Evolutionary conservation across 2,113 vertebrate genomes (phyloP).

Genomic region (Pollimyrus isidori): DNA sequence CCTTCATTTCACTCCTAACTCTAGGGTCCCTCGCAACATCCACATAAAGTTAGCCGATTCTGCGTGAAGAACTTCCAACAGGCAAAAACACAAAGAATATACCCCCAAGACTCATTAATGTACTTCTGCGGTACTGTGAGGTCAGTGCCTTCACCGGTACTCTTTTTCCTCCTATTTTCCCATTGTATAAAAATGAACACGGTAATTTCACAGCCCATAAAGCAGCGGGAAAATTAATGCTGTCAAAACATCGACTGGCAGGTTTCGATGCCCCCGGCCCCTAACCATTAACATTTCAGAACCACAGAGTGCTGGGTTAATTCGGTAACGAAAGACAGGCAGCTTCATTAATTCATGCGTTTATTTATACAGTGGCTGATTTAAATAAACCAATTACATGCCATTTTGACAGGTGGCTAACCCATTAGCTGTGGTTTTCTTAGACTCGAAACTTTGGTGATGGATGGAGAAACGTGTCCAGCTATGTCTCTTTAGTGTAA

Average conservation of each 20-base stretch:
- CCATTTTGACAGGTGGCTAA: constrained; percentile 17
- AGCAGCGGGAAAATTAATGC: background rate
- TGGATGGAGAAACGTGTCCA: background rate
- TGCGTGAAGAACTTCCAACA: background rate
- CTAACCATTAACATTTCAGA: constrained; percentile 14
- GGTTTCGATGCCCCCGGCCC: background rate
- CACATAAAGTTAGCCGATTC: background rate
- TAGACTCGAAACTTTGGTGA: background rate
- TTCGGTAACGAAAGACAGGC: background rate
- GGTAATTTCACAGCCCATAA: constrained; percentile 10
- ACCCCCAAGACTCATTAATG: background rate
- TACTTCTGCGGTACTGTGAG: background rate
- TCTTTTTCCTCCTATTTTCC: background rate
- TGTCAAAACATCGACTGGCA: background rate
- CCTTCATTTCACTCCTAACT: background rate
- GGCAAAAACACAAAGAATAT: background rate
- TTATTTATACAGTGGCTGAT: constrained; percentile 19
- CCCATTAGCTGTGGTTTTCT: background rate
- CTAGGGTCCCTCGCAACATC: background rate
- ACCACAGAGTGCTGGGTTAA: background rate
- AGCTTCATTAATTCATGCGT: constrained; percentile 13
- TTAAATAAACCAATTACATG: constrained; percentile 23
- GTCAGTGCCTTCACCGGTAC: background rate
- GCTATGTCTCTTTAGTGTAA: background rate
- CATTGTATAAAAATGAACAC: background rate